These are phyloP conservation scores for Leptura quadrifasciata DNA, from an alignment of 2,888 invertebrate species.

Conservation along the genomic window DNA sequence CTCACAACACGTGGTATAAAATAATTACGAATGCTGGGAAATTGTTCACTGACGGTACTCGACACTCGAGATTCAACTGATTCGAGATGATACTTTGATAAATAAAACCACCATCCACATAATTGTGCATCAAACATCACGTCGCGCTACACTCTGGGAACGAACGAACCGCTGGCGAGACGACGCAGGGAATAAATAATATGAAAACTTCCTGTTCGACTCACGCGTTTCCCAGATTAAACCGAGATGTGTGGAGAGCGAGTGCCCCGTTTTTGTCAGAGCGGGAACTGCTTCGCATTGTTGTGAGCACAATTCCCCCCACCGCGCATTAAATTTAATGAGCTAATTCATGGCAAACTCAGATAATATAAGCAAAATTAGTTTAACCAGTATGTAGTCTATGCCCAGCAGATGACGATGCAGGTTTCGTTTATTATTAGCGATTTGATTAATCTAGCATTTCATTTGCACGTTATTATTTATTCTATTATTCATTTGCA, in stretches of 20 bases:
- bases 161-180: conserved; percentile 24
- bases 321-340: conserved; percentile 35
- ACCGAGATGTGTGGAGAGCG: conserved; percentile 27
- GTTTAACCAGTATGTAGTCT: conserved; percentile 37
- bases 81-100: background rate
- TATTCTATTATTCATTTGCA: background rate
- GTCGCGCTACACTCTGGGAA: conserved; percentile 18
- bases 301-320: conserved; percentile 40
- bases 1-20: background rate
- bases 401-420: conserved; percentile 30
- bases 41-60: background rate
- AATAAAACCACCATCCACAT: conserved; percentile 4
- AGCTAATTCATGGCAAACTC: conserved; percentile 44
- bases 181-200: background rate
- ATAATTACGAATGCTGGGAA: background rate
- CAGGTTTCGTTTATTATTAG: conserved; percentile 34
- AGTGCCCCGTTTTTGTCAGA: conserved; percentile 34
- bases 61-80: background rate
- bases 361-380: conserved; percentile 48
- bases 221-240: conserved; percentile 30
- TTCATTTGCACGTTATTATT: conserved; percentile 8
- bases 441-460: conserved; percentile 19
- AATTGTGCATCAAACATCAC: conserved; percentile 9
- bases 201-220: conserved; percentile 29
- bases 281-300: conserved; percentile 43